These are phyloP conservation scores for Cossypha heuglini DNA, from an alignment of 2,797 vertebrate genomes.

Conservation along the genomic window DNA sequence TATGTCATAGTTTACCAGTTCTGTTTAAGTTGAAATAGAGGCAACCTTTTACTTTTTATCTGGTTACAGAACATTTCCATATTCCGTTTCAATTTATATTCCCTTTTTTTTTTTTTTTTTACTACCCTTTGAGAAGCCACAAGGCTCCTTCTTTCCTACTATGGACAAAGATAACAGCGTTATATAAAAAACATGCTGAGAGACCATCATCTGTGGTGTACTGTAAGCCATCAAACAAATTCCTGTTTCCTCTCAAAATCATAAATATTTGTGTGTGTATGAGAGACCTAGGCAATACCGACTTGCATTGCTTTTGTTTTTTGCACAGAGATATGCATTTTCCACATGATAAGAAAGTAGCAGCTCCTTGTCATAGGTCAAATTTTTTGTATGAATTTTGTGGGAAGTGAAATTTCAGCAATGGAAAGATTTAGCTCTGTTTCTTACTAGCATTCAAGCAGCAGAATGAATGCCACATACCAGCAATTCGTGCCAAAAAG, in stretches of 20 bases:
- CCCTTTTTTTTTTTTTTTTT: neutral
- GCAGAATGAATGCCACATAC: constrained; percentile 24
- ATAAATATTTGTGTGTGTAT: neutral
- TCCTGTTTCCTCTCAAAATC: constrained; percentile 14
- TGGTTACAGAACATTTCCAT: neutral
- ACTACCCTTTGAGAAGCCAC: neutral
- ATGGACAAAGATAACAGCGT: neutral
- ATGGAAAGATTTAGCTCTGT: constrained; percentile 11
- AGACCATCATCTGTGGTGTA: neutral
- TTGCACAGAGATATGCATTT: neutral
- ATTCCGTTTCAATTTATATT: neutral
- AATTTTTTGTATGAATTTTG: neutral
- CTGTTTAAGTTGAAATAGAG: neutral
- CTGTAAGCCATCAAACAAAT: neutral
- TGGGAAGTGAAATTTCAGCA: constrained; percentile 19
- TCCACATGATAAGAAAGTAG: neutral
- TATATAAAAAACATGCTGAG: neutral
- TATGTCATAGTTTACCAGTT: neutral
- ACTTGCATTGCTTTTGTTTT: neutral
- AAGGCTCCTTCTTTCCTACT: constrained; percentile 1
- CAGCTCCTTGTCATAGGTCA: neutral
- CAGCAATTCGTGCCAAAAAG: neutral
- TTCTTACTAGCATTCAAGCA: constrained; percentile 8
- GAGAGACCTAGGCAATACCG: neutral
- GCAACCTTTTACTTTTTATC: neutral